Percentiles rank a stretch among this genome's conserved stretches.
These are phyloP conservation scores for Emydura subglobosa DNA, from an alignment of 2,113 vertebrate genomes.

Conservation along the genomic window DNA sequence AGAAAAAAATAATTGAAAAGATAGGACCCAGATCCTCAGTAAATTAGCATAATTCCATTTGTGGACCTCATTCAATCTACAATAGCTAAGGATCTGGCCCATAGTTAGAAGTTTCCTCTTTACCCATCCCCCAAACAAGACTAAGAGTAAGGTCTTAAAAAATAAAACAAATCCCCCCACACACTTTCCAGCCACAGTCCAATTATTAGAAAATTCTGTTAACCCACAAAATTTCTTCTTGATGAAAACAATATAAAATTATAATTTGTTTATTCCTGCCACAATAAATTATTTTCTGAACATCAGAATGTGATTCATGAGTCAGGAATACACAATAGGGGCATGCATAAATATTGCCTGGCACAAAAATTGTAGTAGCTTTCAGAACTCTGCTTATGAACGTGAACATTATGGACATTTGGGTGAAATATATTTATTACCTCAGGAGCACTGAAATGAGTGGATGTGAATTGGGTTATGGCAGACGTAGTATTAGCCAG, in stretches of 20 bases:
- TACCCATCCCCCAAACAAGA: neutral
- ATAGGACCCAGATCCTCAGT: fast-evolving
- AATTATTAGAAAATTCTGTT: neutral
- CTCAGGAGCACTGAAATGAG: neutral
- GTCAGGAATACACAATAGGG: neutral
- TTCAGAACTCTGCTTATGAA: neutral
- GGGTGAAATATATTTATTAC: neutral
- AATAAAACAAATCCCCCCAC: fast-evolving
- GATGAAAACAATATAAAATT: neutral
- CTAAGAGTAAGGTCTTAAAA: neutral
- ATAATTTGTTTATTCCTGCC: neutral
- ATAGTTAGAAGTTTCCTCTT: neutral
- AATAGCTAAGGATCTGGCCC: neutral
- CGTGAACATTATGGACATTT: neutral
- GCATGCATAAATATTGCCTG: neutral
- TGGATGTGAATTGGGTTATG: neutral
- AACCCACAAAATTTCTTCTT: neutral
- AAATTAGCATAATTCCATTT: neutral
- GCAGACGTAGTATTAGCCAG: neutral
- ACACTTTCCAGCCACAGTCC: neutral
- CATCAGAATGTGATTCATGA: neutral
- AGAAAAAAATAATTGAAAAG: neutral
- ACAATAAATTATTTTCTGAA: neutral
- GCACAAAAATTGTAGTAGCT: neutral
- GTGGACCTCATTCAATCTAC: neutral